Conservation (phyloP, 2,888 invertebrate species). For the Craniophora ligustri region DNA sequence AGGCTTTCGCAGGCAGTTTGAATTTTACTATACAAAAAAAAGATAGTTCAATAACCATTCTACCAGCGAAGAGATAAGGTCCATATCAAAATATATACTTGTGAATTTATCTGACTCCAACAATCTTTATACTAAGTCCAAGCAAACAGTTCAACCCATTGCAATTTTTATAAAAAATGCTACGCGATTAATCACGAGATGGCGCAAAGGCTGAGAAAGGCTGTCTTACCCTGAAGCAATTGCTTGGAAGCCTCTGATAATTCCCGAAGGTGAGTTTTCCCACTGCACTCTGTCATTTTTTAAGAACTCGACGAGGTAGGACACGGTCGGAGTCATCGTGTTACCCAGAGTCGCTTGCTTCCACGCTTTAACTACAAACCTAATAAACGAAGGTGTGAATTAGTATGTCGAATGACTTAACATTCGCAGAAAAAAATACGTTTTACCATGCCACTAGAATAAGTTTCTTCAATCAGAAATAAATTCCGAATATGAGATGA, state of each 20-base stretch:
- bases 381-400: slow-evolving; percentile 52
- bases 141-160: too few relatives aligned
- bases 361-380: slow-evolving; percentile 94
- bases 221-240: slow-evolving; percentile 89
- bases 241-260: slow-evolving; percentile 89
- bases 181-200: background rate
- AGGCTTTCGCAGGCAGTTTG: slow-evolving; percentile 67
- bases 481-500: too few relatives aligned
- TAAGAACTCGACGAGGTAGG: slow-evolving; percentile 87
- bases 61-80: too few relatives aligned
- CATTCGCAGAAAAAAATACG: background rate
- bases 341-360: slow-evolving; percentile 90
- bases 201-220: background rate
- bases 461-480: too few relatives aligned
- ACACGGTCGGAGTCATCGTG: slow-evolving; percentile 90
- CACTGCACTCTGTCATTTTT: slow-evolving; percentile 62
- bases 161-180: too few relatives aligned
- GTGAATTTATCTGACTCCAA: too few relatives aligned
- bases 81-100: too few relatives aligned
- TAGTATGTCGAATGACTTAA: background rate
- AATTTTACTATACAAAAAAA: slow-evolving; percentile 58
- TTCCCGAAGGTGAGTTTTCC: slow-evolving; percentile 83
- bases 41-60: slow-evolving; percentile 1
- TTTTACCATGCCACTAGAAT: too few relatives aligned
- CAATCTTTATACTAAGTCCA: too few relatives aligned